Conservation (phyloP, 2,888 invertebrate genomes). For the Meteorus cinctellus region DNA sequence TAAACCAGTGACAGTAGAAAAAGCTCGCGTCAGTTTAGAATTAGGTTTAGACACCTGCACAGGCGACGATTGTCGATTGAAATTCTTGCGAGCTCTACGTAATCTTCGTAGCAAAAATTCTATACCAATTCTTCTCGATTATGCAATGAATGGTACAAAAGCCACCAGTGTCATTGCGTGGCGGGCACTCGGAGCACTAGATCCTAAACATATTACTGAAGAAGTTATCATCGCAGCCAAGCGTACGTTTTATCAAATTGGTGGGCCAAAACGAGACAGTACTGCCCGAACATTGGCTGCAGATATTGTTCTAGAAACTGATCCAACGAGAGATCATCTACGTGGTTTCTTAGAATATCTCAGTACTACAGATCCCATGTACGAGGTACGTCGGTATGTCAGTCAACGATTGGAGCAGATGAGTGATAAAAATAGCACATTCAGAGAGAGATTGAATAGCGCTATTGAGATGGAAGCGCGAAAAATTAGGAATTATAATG, state of each 20-base stretch:
- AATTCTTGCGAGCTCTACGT: slow-evolving; percentile 80
- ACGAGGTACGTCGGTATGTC: slow-evolving; percentile 81
- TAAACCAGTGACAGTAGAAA: slow-evolving; percentile 57
- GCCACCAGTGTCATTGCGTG: slow-evolving; percentile 80
- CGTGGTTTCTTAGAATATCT: slow-evolving; percentile 75
- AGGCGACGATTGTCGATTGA: slow-evolving; percentile 76
- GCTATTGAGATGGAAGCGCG: slow-evolving; percentile 71
- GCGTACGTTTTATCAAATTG: slow-evolving; percentile 78
- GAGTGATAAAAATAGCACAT: slow-evolving; percentile 74
- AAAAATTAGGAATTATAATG: slow-evolving; percentile 81
- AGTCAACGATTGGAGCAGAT: slow-evolving; percentile 79
- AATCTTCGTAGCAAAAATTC: slow-evolving; percentile 80
- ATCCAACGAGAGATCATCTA: slow-evolving; percentile 76
- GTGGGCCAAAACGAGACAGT: slow-evolving; percentile 76
- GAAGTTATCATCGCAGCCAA: slow-evolving; percentile 74
- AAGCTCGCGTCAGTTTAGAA: slow-evolving; percentile 65
- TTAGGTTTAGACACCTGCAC: slow-evolving; percentile 75
- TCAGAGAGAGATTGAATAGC: slow-evolving; percentile 69
- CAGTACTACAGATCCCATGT: slow-evolving; percentile 74
- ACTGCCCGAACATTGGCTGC: slow-evolving; percentile 82
- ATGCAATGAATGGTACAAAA: slow-evolving; percentile 74
- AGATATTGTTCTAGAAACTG: slow-evolving; percentile 80
- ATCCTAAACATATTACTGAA: slow-evolving; percentile 65
- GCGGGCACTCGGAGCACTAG: slow-evolving; percentile 79
- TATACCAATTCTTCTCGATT: slow-evolving; percentile 77